Conservation (phyloP, 2,888 invertebrate species). For the Leucozona laternaria region DNA sequence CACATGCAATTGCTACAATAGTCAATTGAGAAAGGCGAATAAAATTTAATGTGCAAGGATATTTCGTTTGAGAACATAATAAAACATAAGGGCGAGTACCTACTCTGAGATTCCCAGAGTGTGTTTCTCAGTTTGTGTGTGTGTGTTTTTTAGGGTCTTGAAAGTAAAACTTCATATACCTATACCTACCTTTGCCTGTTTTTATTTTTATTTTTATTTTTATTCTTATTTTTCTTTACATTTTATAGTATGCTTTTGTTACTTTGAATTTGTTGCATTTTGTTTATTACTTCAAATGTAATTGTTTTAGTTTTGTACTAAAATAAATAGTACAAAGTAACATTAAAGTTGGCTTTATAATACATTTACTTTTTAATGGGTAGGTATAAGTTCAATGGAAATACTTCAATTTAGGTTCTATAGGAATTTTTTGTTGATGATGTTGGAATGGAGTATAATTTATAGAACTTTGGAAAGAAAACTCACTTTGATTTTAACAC, state of each 20-base stretch:
- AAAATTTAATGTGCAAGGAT: conserved; percentile 76
- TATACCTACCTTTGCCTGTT: conserved; percentile 41
- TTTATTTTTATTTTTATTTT: conserved; percentile 31
- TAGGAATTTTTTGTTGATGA: neutral
- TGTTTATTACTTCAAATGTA: conserved; percentile 73
- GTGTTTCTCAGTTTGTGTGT: conserved; percentile 9
- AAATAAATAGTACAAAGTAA: conserved; percentile 61
- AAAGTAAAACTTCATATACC: conserved; percentile 28
- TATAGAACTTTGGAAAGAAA: no score
- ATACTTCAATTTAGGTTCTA: neutral
- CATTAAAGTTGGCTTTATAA: conserved; percentile 51
- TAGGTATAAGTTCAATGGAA: neutral
- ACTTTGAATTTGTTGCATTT: conserved; percentile 75
- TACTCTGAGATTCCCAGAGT: conserved; percentile 32
- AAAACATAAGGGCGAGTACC: conserved; percentile 70
- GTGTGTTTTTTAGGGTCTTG: conserved; percentile 38
- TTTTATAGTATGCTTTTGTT: conserved; percentile 58
- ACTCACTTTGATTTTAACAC: no score
- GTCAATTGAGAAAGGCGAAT: conserved; percentile 75
- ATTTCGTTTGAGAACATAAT: conserved; percentile 76
- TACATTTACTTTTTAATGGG: conserved; percentile 40
- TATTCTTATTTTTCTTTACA: conserved; percentile 23
- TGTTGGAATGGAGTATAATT: neutral
- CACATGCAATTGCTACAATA: conserved; percentile 76
- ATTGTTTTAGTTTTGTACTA: conserved; percentile 72